Evolutionary conservation across 2,113 vertebrate genomes (phyloP).

Genomic region (Hystrix brachyura): DNA sequence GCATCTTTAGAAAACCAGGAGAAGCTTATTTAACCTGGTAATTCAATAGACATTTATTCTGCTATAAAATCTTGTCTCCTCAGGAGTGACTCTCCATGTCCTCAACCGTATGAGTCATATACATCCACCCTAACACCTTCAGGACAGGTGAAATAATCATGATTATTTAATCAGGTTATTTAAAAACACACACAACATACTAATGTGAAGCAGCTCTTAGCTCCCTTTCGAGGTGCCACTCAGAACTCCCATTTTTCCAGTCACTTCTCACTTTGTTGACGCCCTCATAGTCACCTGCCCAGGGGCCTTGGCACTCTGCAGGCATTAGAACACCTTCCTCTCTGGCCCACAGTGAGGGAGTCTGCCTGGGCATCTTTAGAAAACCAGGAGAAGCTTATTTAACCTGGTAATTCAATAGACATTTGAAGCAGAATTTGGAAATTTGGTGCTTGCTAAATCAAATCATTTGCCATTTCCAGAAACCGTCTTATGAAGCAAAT

Average conservation of each 20-base stretch:
- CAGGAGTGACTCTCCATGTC: neutral
- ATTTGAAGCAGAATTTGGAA: slow-evolving; percentile 10
- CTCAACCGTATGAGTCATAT: neutral
- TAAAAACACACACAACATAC: neutral
- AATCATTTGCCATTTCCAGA: neutral
- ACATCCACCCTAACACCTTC: neutral
- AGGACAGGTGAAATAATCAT: neutral
- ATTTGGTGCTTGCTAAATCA: neutral
- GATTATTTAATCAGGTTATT: neutral
- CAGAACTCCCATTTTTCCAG: neutral
- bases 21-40: neutral
- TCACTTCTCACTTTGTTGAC: neutral
- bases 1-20: neutral
- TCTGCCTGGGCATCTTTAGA: neutral
- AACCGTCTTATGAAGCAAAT: neutral
- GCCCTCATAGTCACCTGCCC: neutral
- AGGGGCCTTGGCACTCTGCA: neutral
- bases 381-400: neutral
- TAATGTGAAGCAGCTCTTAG: neutral
- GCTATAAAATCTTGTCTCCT: no score
- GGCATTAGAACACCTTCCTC: neutral
- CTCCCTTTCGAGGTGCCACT: neutral
- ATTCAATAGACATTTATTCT: neutral
- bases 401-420: neutral
- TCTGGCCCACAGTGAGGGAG: neutral